A percentile compares a stretch with the other conserved stretches of the same genome.
phyloP scores from a whole-genome alignment of 1,140 invertebrate genomes.

The Theocolax elegans region DNA sequence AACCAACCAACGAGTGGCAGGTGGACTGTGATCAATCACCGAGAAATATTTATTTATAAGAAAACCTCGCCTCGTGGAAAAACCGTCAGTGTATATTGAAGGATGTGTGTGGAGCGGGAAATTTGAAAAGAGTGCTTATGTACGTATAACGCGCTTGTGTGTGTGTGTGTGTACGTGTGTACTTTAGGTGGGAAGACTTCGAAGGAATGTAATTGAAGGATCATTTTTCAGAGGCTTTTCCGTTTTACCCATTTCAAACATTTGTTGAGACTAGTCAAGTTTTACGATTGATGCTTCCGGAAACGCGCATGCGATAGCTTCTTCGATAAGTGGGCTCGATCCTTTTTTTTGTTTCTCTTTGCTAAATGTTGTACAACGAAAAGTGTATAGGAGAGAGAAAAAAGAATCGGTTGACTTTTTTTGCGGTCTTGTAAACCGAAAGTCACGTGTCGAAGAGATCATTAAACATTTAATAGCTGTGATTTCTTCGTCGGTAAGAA shows the following conservation, averaged over 20 bases:
- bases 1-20: no score
- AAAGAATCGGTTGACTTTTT: no score
- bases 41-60: constrained; percentile 58
- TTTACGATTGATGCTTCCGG: constrained; percentile 18
- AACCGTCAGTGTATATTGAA: background rate
- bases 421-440: no score
- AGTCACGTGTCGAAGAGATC: constrained; percentile 16
- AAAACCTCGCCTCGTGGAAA: constrained; percentile 29
- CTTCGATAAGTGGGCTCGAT: constrained; percentile 1
- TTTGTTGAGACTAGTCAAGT: constrained; percentile 15
- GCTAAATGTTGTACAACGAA: no score
- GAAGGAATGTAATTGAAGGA: constrained; percentile 45
- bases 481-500: constrained; percentile 10
- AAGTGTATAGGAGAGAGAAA: no score
- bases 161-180: no score
- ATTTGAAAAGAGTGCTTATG: background rate
- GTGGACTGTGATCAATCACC: constrained; percentile 54
- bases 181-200: constrained; percentile 13
- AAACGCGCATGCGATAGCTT: constrained; percentile 10
- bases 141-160: no score
- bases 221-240: constrained; percentile 34
- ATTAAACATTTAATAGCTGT: constrained; percentile 30
- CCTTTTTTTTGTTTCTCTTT: background rate
- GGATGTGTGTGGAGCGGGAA: no score
- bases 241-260: background rate